Conservation (phyloP, 2,797 vertebrate genomes). For the Cossypha heuglini region DNA sequence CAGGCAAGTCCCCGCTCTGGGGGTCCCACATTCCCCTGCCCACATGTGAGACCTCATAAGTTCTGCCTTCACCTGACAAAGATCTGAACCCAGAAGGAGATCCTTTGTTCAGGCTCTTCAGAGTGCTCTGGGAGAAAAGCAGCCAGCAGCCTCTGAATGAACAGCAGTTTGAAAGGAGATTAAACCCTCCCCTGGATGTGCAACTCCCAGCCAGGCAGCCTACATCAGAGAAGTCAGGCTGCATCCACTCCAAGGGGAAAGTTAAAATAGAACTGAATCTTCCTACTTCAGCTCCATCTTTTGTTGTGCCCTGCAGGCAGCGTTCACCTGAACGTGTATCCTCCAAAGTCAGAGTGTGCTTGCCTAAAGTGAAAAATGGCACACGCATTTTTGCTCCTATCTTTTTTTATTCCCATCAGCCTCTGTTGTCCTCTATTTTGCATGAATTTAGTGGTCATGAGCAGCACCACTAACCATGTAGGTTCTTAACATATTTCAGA, state of each 20-base stretch:
- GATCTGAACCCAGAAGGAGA: neutral
- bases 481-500: neutral
- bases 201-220: neutral
- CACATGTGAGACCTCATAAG: neutral
- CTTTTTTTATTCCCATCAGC: neutral
- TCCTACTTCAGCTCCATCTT: neutral
- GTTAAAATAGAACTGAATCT: constrained; percentile 19
- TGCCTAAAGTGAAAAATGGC: neutral
- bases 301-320: constrained; percentile 31
- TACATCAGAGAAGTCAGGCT: neutral
- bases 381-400: neutral
- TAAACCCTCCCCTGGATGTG: neutral
- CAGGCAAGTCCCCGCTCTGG: neutral
- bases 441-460: neutral
- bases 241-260: neutral
- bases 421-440: neutral
- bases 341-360: neutral
- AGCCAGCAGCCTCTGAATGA: neutral
- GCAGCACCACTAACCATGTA: neutral
- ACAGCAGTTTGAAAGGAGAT: neutral
- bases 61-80: neutral
- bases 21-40: neutral
- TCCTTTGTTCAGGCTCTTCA: neutral
- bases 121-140: neutral
- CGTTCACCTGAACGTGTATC: rapidly evolving